Percentiles rank a stretch among this genome's conserved stretches.
These are phyloP conservation scores for Didymodactylos carnosus DNA, from an alignment of 2,888 invertebrate species.

Conservation along the genomic window DNA sequence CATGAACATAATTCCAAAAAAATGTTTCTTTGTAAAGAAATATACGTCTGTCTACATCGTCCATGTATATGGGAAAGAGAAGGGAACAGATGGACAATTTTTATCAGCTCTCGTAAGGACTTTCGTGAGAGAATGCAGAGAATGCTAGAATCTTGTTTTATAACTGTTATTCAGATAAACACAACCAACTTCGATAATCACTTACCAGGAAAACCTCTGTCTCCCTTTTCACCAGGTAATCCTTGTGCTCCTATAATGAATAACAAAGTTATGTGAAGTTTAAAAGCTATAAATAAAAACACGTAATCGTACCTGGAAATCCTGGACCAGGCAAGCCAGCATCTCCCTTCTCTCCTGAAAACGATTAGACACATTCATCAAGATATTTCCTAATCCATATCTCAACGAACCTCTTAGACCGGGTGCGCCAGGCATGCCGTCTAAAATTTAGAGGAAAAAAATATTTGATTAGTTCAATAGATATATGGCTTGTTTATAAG, in stretches of 20 bases:
- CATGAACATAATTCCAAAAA: too few species aligned
- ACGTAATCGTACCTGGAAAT: not conserved
- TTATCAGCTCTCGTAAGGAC: too few species aligned
- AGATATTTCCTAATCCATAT: not conserved
- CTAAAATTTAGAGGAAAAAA: not conserved
- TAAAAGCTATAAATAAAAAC: too few species aligned
- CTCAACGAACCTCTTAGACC: not conserved
- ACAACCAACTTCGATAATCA: not conserved
- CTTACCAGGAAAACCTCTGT: not conserved
- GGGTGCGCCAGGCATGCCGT: not conserved
- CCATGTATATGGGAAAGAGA: too few species aligned
- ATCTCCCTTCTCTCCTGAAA: constrained; percentile 3
- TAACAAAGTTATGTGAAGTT: not conserved
- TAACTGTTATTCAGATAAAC: not conserved
- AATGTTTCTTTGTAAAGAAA: too few species aligned
- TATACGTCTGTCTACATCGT: too few species aligned
- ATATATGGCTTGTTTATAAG: too few species aligned
- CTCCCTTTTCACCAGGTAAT: not conserved
- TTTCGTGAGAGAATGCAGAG: too few species aligned
- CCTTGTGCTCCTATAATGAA: not conserved
- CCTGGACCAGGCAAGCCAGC: not conserved
- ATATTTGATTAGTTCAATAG: not conserved
- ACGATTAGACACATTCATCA: not conserved
- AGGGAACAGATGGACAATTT: too few species aligned
- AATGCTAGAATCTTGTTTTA: too few species aligned